These are phyloP conservation scores for Lepeophtheirus salmonis DNA, from an alignment of 1,140 invertebrate genomes.

Conservation along the genomic window DNA sequence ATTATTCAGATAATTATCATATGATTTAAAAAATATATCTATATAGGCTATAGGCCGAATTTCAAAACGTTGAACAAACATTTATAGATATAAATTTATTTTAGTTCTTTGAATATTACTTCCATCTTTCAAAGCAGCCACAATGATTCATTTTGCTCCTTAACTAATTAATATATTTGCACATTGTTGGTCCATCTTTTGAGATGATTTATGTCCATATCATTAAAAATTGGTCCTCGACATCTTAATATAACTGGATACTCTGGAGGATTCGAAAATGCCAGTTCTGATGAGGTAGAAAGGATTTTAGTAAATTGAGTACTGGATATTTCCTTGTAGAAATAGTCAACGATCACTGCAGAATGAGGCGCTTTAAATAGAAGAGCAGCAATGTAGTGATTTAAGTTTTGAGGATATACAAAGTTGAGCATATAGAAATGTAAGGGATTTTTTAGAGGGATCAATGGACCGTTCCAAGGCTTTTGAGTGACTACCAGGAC, in stretches of 20 bases:
- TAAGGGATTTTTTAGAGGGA: background rate
- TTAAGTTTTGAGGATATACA: background rate
- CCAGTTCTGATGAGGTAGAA: background rate
- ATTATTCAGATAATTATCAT: too few relatives aligned
- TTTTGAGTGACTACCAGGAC: too few relatives aligned
- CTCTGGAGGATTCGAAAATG: background rate
- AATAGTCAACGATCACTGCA: background rate
- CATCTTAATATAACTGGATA: conserved; percentile 10
- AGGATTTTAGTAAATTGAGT: background rate
- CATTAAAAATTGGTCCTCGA: conserved; percentile 17
- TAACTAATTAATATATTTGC: too few relatives aligned
- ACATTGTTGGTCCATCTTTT: conserved; percentile 15
- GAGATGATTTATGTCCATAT: conserved; percentile 8
- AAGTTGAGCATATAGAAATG: background rate
- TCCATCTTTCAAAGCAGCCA: too few relatives aligned
- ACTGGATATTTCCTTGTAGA: background rate
- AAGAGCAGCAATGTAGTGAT: background rate
- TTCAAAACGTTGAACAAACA: too few relatives aligned
- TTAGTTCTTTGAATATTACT: too few relatives aligned
- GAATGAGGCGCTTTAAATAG: background rate
- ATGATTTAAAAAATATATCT: too few relatives aligned
- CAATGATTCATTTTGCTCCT: too few relatives aligned
- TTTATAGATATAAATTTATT: too few relatives aligned
- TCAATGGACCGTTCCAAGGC: background rate
- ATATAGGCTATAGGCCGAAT: too few relatives aligned